phyloP scores from a whole-genome alignment of 1,140 invertebrate genomes.

The Venustaconcha ellipsiformis region DNA sequence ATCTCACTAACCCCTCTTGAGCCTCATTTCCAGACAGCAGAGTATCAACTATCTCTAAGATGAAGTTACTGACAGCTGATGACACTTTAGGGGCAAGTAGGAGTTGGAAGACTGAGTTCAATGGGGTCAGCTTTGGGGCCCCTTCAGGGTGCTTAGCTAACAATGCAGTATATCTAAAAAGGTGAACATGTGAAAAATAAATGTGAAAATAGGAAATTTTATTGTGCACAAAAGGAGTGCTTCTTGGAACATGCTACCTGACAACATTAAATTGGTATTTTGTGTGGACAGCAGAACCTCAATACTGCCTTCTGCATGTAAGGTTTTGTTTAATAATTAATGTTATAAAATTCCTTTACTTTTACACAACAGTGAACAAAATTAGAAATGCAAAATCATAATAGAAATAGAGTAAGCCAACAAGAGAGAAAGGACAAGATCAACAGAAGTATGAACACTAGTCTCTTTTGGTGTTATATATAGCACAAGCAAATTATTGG shows the following conservation, averaged over 20 bases:
- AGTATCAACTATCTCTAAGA: constrained; percentile 85
- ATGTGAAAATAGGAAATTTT: not conserved
- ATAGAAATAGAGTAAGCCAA: no score
- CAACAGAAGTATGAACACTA: no score
- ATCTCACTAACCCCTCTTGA: constrained; percentile 14
- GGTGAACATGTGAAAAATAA: not conserved
- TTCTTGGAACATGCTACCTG: not conserved
- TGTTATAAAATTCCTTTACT: no score
- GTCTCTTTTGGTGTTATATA: no score
- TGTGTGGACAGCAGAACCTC: no score
- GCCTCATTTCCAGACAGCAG: constrained; percentile 74
- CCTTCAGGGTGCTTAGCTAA: constrained; percentile 75
- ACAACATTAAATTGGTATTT: no score
- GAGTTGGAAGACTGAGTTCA: constrained; percentile 79
- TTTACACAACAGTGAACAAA: no score
- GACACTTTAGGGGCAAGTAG: constrained; percentile 76
- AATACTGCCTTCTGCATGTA: no score
- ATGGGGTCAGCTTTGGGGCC: constrained; percentile 70
- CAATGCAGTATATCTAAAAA: constrained; percentile 77
- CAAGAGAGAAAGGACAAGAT: no score
- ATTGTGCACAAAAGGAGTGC: not conserved
- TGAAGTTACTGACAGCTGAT: constrained; percentile 76
- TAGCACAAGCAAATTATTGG: no score
- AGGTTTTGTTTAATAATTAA: no score
- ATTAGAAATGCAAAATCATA: no score